phyloP scores from a whole-genome alignment of 1,140 invertebrate genomes.

The Aphaenogaster ashmeadi region DNA sequence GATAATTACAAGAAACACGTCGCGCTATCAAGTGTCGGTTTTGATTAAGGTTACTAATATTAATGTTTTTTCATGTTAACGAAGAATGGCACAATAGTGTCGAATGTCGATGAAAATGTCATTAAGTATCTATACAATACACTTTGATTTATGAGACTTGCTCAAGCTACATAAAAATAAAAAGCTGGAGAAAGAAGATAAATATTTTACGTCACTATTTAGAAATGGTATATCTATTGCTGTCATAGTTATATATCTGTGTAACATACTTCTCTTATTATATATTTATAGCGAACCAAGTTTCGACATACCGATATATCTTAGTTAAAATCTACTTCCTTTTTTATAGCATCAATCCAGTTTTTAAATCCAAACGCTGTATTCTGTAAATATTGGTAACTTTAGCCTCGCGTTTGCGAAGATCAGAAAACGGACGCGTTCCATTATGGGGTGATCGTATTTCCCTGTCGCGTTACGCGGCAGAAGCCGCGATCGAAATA shows the following conservation, averaged over 20 bases:
- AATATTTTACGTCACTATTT: neutral
- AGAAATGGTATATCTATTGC: neutral
- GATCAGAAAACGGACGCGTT: conserved; percentile 10
- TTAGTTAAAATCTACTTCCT: neutral
- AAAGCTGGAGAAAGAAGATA: neutral
- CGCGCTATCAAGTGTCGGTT: neutral
- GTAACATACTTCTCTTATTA: neutral
- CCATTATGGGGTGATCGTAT: conserved; percentile 5
- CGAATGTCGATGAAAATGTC: neutral
- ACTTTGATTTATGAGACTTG: conserved; percentile 1
- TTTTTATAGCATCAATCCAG: neutral
- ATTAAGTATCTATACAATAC: neutral
- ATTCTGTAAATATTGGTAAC: neutral
- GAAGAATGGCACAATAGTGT: neutral
- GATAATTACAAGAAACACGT: neutral
- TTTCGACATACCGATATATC: neutral
- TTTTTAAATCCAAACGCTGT: too few species aligned
- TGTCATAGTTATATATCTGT: neutral
- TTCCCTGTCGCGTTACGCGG: conserved; percentile 22
- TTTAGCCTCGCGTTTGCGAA: neutral
- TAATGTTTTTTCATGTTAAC: neutral
- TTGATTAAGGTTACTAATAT: neutral
- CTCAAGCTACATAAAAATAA: neutral
- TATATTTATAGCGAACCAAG: neutral
- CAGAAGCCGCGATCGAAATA: conserved; percentile 36